Conservation (phyloP, 2,113 vertebrate genomes). For the Sardina pilchardus region DNA sequence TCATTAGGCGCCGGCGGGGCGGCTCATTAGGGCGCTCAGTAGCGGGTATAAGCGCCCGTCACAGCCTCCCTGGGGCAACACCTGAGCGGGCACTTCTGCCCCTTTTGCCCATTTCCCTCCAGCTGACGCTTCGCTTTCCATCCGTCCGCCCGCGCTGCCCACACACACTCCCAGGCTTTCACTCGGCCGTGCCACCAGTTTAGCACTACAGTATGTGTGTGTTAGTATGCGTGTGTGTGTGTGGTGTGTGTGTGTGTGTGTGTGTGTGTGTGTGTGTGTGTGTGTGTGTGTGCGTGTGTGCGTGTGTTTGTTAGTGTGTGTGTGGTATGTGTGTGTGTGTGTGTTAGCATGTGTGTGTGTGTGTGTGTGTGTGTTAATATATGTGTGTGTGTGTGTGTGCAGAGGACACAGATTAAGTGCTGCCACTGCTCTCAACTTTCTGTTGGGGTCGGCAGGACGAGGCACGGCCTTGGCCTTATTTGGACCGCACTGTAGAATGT, state of each 20-base stretch:
- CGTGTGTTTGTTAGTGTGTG: background rate
- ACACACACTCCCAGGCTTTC: background rate
- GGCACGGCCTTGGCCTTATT: slow-evolving; percentile 2
- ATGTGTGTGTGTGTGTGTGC: background rate
- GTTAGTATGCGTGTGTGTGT: background rate
- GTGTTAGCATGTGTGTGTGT: background rate
- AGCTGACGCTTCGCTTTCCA: background rate
- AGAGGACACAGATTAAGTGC: background rate
- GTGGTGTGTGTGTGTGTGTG: background rate
- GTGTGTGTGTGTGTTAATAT: background rate
- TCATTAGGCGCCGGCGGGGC: slow-evolving; percentile 65
- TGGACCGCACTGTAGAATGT: background rate
- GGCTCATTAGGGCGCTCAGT: slow-evolving; percentile 64
- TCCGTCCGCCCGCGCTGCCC: background rate
- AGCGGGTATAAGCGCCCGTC: slow-evolving; percentile 53
- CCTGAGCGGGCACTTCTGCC: slow-evolving; percentile 41
- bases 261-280: background rate
- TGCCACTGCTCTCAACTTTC: background rate
- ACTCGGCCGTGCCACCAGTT: background rate
- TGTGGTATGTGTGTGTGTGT: background rate
- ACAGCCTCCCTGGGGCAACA: slow-evolving; percentile 51
- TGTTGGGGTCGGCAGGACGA: background rate
- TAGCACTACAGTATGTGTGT: background rate
- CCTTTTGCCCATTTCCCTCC: background rate
- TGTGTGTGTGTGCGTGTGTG: background rate